Evolutionary conservation across 2,113 vertebrate species (phyloP), one percentile per base, ranked within the genome.

Genomic region (Nothoprocta pentlandii): DNA sequence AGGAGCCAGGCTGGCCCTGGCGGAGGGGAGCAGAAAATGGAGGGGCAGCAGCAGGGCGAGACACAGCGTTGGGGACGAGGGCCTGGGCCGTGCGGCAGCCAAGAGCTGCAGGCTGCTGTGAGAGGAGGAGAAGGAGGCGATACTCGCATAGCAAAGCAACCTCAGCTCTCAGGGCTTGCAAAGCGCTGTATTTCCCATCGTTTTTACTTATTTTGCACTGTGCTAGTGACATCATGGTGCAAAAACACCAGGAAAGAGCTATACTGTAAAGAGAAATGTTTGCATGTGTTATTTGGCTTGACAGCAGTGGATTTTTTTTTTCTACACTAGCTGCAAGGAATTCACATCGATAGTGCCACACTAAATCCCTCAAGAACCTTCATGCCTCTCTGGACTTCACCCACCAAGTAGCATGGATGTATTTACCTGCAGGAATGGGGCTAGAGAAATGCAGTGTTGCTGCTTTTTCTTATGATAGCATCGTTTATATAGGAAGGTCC

Each of bases 221-320:
- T 0, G 5, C 17, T 79, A 26, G 9, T 1, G 26, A 15, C 7
- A 25, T 19, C 42, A 2, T 9, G 47, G 59, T 69, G 20, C 39
- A 69, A 76, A 86, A 51, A 23, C 41, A 47, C 0, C 2, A 49
- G 42, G 32, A 21, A 64, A 68, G 53, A 88, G 42, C 3, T 7
- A 5, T 49, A 19, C 67, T 12, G 6, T 17, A 32, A 54, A n/a
- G 49, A 41, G 4, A 36, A 32, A 34, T 16, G 16, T 44, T 81
- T 42, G 53, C 1, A 1, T 62, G 28, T 49, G 49, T 26, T 59
- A 0, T 69, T 46, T 59, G 73, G 17, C 34, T 41, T 16, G 16
- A 21, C 9, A 1, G 3, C 30, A 12, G 5, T 22, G 47, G 19
- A 22, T 49, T 22, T 49, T 30, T 16, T 53, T 5, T 44, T 49